phyloP scores from a whole-genome alignment of 1,140 invertebrate genomes.

The Drosophila bipectinata region DNA sequence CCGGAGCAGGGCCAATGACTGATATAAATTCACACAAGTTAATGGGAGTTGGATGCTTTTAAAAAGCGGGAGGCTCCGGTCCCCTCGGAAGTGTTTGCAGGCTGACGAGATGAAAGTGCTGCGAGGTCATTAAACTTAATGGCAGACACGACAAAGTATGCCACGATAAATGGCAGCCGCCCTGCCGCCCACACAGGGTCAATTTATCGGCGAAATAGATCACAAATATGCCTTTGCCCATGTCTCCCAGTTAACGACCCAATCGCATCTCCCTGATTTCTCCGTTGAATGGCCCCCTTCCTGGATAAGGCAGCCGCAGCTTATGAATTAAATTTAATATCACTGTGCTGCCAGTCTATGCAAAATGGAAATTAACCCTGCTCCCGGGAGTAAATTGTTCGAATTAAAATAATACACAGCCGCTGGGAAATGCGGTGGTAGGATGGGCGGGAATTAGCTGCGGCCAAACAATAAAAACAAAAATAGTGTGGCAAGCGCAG shows the following conservation, averaged over 20 bases:
- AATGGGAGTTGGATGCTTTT: slow-evolving; percentile 75
- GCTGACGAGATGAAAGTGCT: slow-evolving; percentile 52
- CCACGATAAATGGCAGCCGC: slow-evolving; percentile 47
- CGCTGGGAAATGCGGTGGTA: slow-evolving; percentile 7
- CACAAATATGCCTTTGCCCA: slow-evolving; percentile 41
- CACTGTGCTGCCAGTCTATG: slow-evolving; percentile 50
- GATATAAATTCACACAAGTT: slow-evolving; percentile 81
- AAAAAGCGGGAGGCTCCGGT: slow-evolving; percentile 40
- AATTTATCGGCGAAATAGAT: slow-evolving; percentile 56
- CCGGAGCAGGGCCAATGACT: slow-evolving; percentile 59
- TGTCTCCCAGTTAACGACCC: slow-evolving; percentile 14
- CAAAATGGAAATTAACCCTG: slow-evolving; percentile 54
- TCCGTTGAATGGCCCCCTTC: too few species aligned
- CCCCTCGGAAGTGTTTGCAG: slow-evolving; percentile 28
- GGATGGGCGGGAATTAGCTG: slow-evolving; percentile 10
- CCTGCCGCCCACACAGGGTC: slow-evolving; percentile 21
- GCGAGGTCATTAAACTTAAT: slow-evolving; percentile 59
- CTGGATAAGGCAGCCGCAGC: slow-evolving; percentile 2
- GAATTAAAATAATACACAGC: slow-evolving; percentile 72
- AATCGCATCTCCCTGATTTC: slow-evolving; percentile 17
- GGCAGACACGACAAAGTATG: slow-evolving; percentile 57
- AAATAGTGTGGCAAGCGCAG: slow-evolving; percentile 78
- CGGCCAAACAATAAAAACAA: slow-evolving; percentile 63
- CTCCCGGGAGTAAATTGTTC: slow-evolving; percentile 67
- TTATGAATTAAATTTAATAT: slow-evolving; percentile 35